These are phyloP conservation scores for Neodiprion lecontei DNA, from an alignment of 1,140 invertebrate genomes.

Conservation along the genomic window DNA sequence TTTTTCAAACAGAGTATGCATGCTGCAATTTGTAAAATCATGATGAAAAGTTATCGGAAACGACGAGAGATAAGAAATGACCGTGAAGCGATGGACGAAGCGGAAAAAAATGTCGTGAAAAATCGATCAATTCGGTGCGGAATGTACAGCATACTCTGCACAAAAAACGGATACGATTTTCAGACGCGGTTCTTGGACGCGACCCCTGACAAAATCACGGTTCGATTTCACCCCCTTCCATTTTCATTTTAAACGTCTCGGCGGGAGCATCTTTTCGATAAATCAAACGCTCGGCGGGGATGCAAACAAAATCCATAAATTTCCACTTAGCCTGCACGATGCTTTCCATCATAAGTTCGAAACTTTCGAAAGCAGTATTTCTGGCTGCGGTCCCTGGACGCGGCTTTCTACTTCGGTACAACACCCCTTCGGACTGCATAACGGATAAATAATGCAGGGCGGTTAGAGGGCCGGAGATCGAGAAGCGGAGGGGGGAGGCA, in stretches of 20 bases:
- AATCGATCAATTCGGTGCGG: too few relatives aligned
- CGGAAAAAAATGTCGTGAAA: too few relatives aligned
- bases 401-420: slow-evolving; percentile 14
- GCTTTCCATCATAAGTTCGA: slow-evolving; percentile 57
- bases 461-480: slow-evolving; percentile 15
- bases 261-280: slow-evolving; percentile 35
- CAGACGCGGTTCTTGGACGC: too few relatives aligned
- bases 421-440: slow-evolving; percentile 1
- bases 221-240: not conserved
- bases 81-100: too few relatives aligned
- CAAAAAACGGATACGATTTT: too few relatives aligned
- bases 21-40: too few relatives aligned
- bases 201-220: not conserved
- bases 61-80: too few relatives aligned
- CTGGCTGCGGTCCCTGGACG: slow-evolving; percentile 32
- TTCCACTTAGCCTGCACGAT: slow-evolving; percentile 49
- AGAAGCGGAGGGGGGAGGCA: slow-evolving; percentile 5
- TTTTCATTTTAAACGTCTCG: not conserved
- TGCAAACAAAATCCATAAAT: slow-evolving; percentile 62
- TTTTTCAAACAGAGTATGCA: too few relatives aligned
- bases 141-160: too few relatives aligned
- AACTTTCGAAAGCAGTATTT: slow-evolving; percentile 59
- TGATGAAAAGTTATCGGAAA: too few relatives aligned
- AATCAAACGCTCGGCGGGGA: slow-evolving; percentile 46
- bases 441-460: slow-evolving; percentile 4